Base-by-base conservation (phyloP, 2,113 vertebrate genomes). In the Pristiophorus japonicus region DNA sequence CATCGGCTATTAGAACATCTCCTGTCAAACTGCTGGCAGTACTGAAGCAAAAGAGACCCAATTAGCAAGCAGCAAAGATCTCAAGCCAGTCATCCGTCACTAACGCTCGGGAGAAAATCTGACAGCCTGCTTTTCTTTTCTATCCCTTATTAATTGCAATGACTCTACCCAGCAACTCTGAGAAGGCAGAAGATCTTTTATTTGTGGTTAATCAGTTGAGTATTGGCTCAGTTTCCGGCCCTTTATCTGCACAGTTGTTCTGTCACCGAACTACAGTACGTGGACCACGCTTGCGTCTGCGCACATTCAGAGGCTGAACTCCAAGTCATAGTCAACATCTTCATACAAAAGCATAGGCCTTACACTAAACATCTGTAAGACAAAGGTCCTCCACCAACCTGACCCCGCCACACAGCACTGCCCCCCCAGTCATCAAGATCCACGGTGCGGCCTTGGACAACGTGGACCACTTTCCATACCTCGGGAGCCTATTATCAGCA, bases 31-130 rank as follows among this genome's bases (percentile, higher is more conserved):
- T 96, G 95, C 95, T 96, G 95, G 96, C 96, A 96, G 97, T 96
- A 96, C 97, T 97, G 97, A 96, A 96, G 97, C 97, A 97, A 97
- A 97, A 96, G 96, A 59, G 97, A 96, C 98, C 97, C 98, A 98
- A 98, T 98, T 98, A 98, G 96, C 97, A 95, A 97, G 97, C 97
- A 97, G 92, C 84, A 97, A 97, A 97, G 98, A 96, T 97, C 97
- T 97, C 97, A 97, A 97, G 97, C 97, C 97, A 98, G 97, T 97
- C 98, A 97, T 97, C 97, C 97, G 98, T 98, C 97, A 98, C 97
- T 97, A 97, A 98, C 97, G 97, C 98, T 97, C 97, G 96, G 96
- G 97, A 97, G 96, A 97, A 97, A 97, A 97, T 95, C 96, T 98
- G 98, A 98, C 98, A 98, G 98, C 97, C 97, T 97, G 96, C 97